Evolutionary conservation across 2,797 vertebrate genomes (phyloP).

Genomic region (Toxotes lorentzi): DNA sequence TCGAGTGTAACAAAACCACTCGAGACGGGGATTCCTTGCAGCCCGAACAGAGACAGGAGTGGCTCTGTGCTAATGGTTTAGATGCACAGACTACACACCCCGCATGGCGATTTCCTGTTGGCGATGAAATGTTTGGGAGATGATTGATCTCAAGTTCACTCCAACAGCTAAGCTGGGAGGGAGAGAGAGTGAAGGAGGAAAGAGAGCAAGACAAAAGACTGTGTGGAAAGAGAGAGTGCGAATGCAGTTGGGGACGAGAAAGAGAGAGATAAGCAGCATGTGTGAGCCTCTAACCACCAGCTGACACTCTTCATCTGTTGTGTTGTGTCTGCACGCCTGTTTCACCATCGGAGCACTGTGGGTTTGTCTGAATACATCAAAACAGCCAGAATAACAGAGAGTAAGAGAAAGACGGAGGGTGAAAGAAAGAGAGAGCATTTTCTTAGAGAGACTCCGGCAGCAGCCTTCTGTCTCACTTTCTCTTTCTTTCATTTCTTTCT

Average conservation of each 20-base stretch:
- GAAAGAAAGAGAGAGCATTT: conserved; percentile 57
- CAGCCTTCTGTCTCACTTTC: conserved; percentile 70
- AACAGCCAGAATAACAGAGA: conserved; percentile 66
- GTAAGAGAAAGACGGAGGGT: conserved; percentile 46
- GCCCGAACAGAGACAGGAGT: conserved; percentile 38
- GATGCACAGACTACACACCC: conserved; percentile 36
- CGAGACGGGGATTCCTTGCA: conserved; percentile 38
- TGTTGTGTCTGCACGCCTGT: conserved; percentile 80
- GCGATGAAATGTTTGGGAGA: conserved; percentile 68
- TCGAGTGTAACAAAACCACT: conserved; percentile 49
- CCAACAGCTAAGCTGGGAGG: conserved; percentile 42
- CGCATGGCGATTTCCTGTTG: conserved; percentile 45
- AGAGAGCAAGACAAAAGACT: conserved; percentile 46
- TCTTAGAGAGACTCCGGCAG: conserved; percentile 74
- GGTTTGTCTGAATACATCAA: conserved; percentile 81
- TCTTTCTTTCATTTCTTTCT: conserved; percentile 69
- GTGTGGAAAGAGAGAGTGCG: conserved; percentile 51
- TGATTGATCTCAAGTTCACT: conserved; percentile 70
- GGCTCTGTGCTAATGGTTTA: conserved; percentile 40
- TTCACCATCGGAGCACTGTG: conserved; percentile 75
- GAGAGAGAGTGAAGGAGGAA: conserved; percentile 15
- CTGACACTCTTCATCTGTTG: conserved; percentile 83
- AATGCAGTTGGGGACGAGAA: conserved; percentile 51
- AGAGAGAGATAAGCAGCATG: conserved; percentile 76
- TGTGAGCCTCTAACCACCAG: conserved; percentile 80